phyloP scores from a whole-genome alignment of 2,888 invertebrate species.

The Cyrtodaria siliqua region DNA sequence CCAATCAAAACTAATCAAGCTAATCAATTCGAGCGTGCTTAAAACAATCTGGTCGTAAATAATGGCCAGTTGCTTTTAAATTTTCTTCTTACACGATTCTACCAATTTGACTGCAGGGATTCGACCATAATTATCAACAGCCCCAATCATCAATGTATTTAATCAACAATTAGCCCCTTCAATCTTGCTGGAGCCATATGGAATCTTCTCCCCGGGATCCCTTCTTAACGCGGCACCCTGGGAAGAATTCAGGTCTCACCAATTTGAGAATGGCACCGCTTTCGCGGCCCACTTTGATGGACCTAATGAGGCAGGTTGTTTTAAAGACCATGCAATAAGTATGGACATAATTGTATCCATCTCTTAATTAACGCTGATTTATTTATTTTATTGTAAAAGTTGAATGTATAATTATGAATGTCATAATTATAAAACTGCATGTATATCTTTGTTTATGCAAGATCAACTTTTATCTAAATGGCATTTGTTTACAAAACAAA shows the following conservation, averaged over 20 bases:
- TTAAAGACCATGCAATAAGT: constrained; percentile 6
- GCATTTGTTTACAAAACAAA: no score
- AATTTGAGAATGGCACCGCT: background rate
- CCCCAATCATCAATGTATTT: background rate
- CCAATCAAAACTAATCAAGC: background rate
- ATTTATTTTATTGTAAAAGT: background rate
- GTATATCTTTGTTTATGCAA: no score
- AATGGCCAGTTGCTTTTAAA: background rate
- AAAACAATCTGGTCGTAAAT: constrained; percentile 14
- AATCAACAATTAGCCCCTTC: constrained; percentile 21
- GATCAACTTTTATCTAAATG: no score
- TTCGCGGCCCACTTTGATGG: constrained; percentile 15
- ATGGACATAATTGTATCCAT: background rate
- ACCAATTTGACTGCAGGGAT: background rate
- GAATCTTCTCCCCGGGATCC: constrained; percentile 3
- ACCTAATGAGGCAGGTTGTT: constrained; percentile 34
- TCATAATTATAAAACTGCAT: no score
- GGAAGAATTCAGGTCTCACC: no score
- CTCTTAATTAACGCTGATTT: constrained; percentile 25
- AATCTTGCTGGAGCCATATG: constrained; percentile 28
- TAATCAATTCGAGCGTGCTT: background rate
- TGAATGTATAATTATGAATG: no score
- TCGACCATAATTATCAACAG: background rate
- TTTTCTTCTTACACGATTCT: background rate
- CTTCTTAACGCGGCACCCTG: constrained; percentile 1